Percentiles rank a stretch among this genome's conserved stretches.
These are phyloP conservation scores for Idaea dimidiata DNA, from an alignment of 2,888 invertebrate species.

Conservation along the genomic window DNA sequence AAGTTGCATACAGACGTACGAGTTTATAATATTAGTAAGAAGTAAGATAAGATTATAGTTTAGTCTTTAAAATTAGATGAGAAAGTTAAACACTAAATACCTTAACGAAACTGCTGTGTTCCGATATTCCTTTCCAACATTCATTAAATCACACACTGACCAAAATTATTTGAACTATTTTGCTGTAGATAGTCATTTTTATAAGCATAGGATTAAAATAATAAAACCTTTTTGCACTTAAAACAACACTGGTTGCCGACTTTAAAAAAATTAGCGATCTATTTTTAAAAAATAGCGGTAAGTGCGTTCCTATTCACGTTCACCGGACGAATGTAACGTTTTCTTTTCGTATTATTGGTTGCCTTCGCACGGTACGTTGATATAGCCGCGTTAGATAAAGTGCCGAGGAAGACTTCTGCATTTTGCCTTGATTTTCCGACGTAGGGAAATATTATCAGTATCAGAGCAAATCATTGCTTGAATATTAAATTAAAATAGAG, in stretches of 20 bases:
- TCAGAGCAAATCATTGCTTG: background rate
- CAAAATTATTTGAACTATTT: conserved; percentile 75
- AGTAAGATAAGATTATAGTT: background rate
- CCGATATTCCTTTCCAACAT: conserved; percentile 30
- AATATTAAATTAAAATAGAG: background rate
- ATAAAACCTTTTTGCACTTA: background rate
- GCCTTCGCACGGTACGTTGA: conserved; percentile 29
- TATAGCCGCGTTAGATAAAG: conserved; percentile 25
- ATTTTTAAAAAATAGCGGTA: conserved; percentile 25
- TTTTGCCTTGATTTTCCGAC: conserved; percentile 64
- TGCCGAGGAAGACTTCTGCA: conserved; percentile 21
- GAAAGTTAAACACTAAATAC: background rate
- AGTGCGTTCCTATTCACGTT: conserved; percentile 50
- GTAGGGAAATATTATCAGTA: background rate
- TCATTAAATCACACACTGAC: conserved; percentile 60
- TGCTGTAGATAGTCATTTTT: conserved; percentile 76
- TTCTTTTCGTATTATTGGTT: conserved; percentile 33
- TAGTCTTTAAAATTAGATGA: background rate
- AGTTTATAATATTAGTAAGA: too few species aligned
- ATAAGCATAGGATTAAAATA: conserved; percentile 13
- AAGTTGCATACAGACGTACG: too few species aligned
- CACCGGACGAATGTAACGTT: conserved; percentile 52
- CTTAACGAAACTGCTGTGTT: conserved; percentile 38
- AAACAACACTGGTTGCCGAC: background rate
- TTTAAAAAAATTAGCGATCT: conserved; percentile 22